These are phyloP conservation scores for Syngnathus floridae DNA, from an alignment of 2,113 vertebrate genomes.

Conservation along the genomic window DNA sequence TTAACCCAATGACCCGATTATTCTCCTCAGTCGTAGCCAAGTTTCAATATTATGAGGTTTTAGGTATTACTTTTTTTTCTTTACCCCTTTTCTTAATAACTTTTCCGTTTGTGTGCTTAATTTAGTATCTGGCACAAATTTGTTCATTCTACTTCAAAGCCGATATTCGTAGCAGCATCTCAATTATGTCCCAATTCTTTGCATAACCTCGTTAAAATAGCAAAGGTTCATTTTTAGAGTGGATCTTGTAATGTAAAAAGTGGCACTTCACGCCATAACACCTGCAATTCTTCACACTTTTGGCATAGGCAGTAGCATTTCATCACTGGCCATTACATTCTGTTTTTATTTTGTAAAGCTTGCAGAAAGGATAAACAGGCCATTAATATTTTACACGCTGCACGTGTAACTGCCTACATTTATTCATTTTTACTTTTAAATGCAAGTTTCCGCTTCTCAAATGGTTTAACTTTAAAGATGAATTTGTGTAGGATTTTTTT, in stretches of 20 bases:
- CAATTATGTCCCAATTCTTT: constrained; percentile 28
- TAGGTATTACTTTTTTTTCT: background rate
- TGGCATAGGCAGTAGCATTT: constrained; percentile 9
- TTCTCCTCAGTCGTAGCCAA: background rate
- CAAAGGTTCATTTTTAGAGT: constrained; percentile 16
- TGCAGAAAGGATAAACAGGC: constrained; percentile 20
- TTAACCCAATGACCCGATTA: constrained; percentile 17
- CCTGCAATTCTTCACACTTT: background rate
- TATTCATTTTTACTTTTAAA: constrained; percentile 11
- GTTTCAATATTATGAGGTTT: background rate
- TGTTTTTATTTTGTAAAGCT: constrained; percentile 38
- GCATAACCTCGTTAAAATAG: constrained; percentile 18
- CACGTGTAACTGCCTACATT: constrained; percentile 17
- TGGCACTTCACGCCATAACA: background rate
- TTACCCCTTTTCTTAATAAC: background rate
- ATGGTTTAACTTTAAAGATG: constrained; percentile 10
- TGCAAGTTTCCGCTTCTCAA: constrained; percentile 22
- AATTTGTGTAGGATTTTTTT: background rate
- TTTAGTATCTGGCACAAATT: constrained; percentile 27
- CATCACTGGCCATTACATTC: constrained; percentile 3
- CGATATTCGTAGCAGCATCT: constrained; percentile 15
- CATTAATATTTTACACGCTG: constrained; percentile 45
- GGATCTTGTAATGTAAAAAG: background rate
- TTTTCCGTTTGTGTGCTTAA: constrained; percentile 1
- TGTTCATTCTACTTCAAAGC: constrained; percentile 10